Percentiles rank a stretch among this genome's conserved stretches.
Evolutionary conservation across 2,888 invertebrate species (phyloP).

Genomic region (Rhogogaster chlorosoma): DNA sequence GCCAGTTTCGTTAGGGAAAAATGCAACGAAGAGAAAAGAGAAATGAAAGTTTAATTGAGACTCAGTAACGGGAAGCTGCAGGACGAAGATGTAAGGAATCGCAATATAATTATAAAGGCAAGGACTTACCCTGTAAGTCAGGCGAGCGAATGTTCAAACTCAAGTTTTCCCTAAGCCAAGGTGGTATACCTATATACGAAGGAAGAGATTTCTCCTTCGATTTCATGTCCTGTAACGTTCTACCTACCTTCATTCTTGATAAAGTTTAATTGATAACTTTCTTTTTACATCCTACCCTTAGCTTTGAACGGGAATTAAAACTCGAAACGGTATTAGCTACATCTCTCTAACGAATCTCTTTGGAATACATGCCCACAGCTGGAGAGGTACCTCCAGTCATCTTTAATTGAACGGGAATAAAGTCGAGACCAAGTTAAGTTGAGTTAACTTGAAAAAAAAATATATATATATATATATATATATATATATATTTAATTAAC

Average conservation of each 20-base stretch:
- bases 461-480: not conserved
- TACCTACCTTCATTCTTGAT: not conserved
- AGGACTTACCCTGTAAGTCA: slow-evolving; percentile 22
- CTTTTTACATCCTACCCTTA: not conserved
- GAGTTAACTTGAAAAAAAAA: not conserved
- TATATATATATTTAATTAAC: not conserved
- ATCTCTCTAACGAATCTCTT: slow-evolving; percentile 1
- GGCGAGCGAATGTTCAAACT: slow-evolving; percentile 33
- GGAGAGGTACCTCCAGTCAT: not conserved
- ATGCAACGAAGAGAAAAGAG: not conserved
- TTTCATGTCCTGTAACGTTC: slow-evolving; percentile 6
- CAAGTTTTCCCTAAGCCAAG: not conserved
- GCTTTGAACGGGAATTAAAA: slow-evolving; percentile 35
- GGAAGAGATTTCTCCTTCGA: slow-evolving; percentile 5
- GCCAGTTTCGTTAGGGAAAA: not conserved
- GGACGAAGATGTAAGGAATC: not conserved
- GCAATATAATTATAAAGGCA: slow-evolving; percentile 34
- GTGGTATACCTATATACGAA: not conserved
- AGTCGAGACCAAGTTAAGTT: not conserved
- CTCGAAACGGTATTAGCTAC: slow-evolving; percentile 24
- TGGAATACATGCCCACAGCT: not conserved
- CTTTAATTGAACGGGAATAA: not conserved
- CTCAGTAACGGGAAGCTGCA: not conserved
- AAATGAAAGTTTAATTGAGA: not conserved
- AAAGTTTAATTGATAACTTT: slow-evolving; percentile 29